Evolutionary conservation across 2,888 invertebrate species (phyloP), one percentile per base, ranked within the genome.

Genomic region (Aromia moschata): DNA sequence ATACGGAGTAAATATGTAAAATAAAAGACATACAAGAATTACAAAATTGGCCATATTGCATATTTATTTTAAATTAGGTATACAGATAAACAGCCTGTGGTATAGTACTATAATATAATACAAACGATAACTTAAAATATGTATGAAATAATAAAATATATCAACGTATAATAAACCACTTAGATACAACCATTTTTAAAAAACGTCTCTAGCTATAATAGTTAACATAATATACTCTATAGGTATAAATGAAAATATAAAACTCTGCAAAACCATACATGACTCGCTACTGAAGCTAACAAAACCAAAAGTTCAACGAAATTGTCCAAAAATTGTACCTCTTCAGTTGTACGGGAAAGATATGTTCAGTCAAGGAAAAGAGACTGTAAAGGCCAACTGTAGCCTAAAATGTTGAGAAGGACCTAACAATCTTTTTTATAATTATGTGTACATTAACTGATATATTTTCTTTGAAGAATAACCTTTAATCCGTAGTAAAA

Each of bases 31-130:
- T 60, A 60, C 64, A 61, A 60, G 55, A 56, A 68, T 71, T 69
- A 70, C 62, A 70, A 71, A 68, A 70, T 73, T 74, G 72, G 68
- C 73, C 73, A 72, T 74, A 75, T 74, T 75, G 74, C 73, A 72
- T 74, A 70, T 75, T 75, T 74, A 74, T 74, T 74, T 72, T 63
- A 75, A 74, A 75, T 74, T 70, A 74, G 70, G 72, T 73, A 74
- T 74, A 75, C 73, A 75, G 65, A 52, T 71, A 74, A 74, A 75
- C 73, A 75, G 73, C 73, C 73, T 73, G 74, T 73, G 71, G 72
- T 72, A 74, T 70, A 38, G 49, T 41, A 52, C 31, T 52, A 20
- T 49, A 40, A 64, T 63, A 62, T 47, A 63, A 64, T 66, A 64
- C 61, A 64, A 66, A 62, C 57, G 38, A 53, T 43, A 59, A 47